Base-by-base conservation (phyloP, 1,140 invertebrate species). In the Rhagoletis pomonella region DNA sequence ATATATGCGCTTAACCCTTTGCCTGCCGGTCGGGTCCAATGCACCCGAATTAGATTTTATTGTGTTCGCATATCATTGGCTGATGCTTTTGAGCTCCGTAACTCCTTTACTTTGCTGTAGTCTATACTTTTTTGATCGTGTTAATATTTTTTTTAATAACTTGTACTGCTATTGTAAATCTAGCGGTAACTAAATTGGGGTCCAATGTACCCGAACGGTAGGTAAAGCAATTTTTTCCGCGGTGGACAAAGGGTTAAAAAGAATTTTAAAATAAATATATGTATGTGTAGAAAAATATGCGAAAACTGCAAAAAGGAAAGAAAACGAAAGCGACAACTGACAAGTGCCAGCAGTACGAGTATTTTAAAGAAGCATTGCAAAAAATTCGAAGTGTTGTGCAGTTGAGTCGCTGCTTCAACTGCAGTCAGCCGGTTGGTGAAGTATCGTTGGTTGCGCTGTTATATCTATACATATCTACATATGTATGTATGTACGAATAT, bases 321-420 rank as follows among this genome's bases (percentile, higher is more conserved):
- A 29, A 81, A 58, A 81, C n/a, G 47, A 81, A 19, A 55, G 29
- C 73, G 47, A 55, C 73, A 81, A 81, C 73, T 55, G 73, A 81
- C 47, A 81, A 81, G 47, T 58, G 73, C 73, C 73, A 58, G 44
- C 44, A 55, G n/a, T 9, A 42, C 73, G 73, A 81, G 73, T 55
- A 39, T 81, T 81, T 55, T 81, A n/a, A 50, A 81, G 73, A 55
- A 4, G 73, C 4, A 19, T 81, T 10, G 14, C 9, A 55, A 55
- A 77, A 81, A 81, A 55, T 6, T 3, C 47, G n/a, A 81, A 58
- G 73, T 55, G 73, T 81, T 81, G 73, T 10, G 73, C 73, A 12
- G 47, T 81, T 55, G 73, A 81, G 73, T 55, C 19, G n/a, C 73
- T 47, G 69, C 69, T 73, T 12, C 69, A 73, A 42, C 44, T 73